These are phyloP conservation scores for Ceratitis capitata DNA, from an alignment of 1,140 invertebrate genomes.

Conservation along the genomic window DNA sequence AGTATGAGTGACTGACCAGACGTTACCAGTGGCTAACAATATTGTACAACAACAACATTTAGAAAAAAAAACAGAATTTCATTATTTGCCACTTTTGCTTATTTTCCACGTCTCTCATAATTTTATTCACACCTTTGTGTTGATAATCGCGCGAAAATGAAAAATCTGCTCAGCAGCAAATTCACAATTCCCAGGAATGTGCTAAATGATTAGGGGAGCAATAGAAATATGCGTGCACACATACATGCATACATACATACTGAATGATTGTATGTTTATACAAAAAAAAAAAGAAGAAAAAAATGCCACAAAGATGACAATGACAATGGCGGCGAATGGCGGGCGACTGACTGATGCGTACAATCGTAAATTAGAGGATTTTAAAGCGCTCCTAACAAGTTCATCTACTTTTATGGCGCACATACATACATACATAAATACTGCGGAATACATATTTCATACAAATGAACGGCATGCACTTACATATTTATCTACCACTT, in stretches of 20 bases:
- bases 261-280: not conserved
- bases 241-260: not conserved
- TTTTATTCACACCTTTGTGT: constrained; percentile 9
- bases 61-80: not conserved
- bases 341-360: constrained; percentile 25
- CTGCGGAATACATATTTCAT: too few relatives aligned
- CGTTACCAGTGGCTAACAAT: not conserved
- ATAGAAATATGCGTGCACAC: not conserved
- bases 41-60: not conserved
- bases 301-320: not conserved
- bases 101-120: not conserved
- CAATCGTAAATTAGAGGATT: constrained; percentile 34
- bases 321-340: not conserved
- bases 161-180: constrained; percentile 36
- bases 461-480: not conserved
- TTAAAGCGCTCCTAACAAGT: not conserved
- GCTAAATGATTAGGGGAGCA: constrained; percentile 13
- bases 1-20: not conserved
- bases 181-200: constrained; percentile 31
- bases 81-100: not conserved
- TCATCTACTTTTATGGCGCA: not conserved
- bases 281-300: not conserved
- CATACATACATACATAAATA: not conserved
- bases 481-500: not conserved
- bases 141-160: constrained; percentile 28